Evolutionary conservation across 2,797 vertebrate species (phyloP), one percentile per base, ranked within the genome.

Genomic region (Dallia pectoralis): DNA sequence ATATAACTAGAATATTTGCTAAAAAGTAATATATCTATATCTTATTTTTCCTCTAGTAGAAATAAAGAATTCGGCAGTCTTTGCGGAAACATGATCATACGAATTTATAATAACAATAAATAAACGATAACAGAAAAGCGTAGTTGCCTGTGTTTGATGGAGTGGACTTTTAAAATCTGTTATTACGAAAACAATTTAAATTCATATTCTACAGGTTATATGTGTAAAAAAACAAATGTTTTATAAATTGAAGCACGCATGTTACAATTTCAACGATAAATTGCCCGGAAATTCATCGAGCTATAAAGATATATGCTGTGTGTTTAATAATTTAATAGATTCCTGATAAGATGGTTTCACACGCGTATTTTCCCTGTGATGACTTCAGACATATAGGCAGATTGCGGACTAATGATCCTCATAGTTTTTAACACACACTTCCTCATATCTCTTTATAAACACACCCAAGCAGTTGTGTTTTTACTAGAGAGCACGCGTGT

Each of bases 391-490:
- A 81, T 74, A 74, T 59, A 40, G 67, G 73, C 67, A 78, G 80
- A 85, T 76, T 75, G 78, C 16, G 64, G 44, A 70, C 71, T 76
- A 75, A 77, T 79, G 73, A 82, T 82, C 63, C 68, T 79, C 74
- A 14, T 71, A 49, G 16, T 32, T 79, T 78, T 74, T 48, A 61
- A 27, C 69, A 74, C 72, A 53, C 70, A 74, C 84, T 89, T 91
- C 88, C 91, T 85, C 80, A n/a, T 79, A 74, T 88, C 90, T 88
- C 91, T 85, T 80, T 78, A 74, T n/a, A 75, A 75, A 80, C 88
- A 84, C 82, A 83, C 82, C 69, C 79, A 56, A 67, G 49, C 5
- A 9, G 32, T 44, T 1, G 40, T 72, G 79, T 76, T 81, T 80
- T 75, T 78, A 79, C 75, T 74, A 80, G 77, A 77, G 70, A 84